Base-by-base conservation (phyloP, 2,797 vertebrate species). In the Hipposideros larvatus region DNA sequence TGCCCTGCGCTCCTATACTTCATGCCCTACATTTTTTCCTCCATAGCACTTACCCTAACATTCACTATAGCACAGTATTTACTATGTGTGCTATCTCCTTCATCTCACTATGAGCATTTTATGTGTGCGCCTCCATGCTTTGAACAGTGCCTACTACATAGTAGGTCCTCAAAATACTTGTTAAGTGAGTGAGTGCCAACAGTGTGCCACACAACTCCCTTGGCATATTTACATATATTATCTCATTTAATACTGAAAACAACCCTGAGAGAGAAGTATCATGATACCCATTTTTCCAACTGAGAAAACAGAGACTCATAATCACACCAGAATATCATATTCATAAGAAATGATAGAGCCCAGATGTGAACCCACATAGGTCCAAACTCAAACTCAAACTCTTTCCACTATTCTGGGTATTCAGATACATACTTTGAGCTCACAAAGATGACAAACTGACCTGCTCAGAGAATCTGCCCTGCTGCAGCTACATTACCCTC, bases 231-330 rank as follows among this genome's bases (percentile, higher is more conserved):
- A 63, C 24, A n/a, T 31, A 34, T 24, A 59, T 37, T 34, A 57
- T 68, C 68, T 92, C 51, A 90, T 79, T 78, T 79, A 82, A 66
- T 11, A 48, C 63, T 75, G 46, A 87, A 4, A 85, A 77, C 22
- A 63, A 59, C 19, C 43, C 4, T 8, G 75, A 84, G 41, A 86
- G 9, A 74, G 24, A 43, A 66, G 21, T 13, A 63, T 57, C 46
- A 59, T 37, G 28, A 68, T 34, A 57, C 28, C 14, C 1, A 57
- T 34, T 48, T 94, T 95, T 91, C 53, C 31, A 82, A 82, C 22
- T 73, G 16, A 92, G 55, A 83, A 96, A 96, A 91, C 8, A 94
- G n/a, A 94, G 51, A 71, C n/a, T 68, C 53, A 22, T 43, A 77
- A 85, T 86, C 87, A 88, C 43, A 85, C 31, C 55, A 65, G 28